These are phyloP conservation scores for Bathynomus jamesi DNA, from an alignment of 1,140 invertebrate genomes.

Conservation along the genomic window DNA sequence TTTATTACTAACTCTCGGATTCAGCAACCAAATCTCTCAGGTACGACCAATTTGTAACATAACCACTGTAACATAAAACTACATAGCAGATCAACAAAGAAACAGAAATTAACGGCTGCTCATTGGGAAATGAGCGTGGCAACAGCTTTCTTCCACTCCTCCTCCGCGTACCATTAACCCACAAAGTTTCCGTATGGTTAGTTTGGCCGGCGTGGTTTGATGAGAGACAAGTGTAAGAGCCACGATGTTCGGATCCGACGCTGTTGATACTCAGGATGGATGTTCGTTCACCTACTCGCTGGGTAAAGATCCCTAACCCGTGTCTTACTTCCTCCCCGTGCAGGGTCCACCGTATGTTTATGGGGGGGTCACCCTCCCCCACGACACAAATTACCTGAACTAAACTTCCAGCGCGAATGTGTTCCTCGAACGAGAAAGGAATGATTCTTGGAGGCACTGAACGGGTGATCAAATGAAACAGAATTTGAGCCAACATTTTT, in stretches of 20 bases:
- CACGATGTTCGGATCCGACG: conserved; percentile 52
- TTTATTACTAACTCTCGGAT: too few species aligned
- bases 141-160: too few species aligned
- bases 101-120: too few species aligned
- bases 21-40: too few species aligned
- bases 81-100: too few species aligned
- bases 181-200: conserved; percentile 32
- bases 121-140: too few species aligned
- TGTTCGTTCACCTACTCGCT: conserved; percentile 58
- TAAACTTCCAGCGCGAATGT: conserved; percentile 35
- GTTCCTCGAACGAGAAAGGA: conserved; percentile 35
- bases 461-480: background rate
- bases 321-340: conserved; percentile 48
- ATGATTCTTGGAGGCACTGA: conserved; percentile 37
- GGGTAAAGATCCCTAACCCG: conserved; percentile 35
- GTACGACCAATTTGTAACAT: too few species aligned
- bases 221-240: conserved; percentile 47
- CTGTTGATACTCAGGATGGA: conserved; percentile 67
- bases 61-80: too few species aligned
- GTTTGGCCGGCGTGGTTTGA: conserved; percentile 44
- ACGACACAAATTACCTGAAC: conserved; percentile 62
- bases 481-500: background rate
- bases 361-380: conserved; percentile 70
- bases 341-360: conserved; percentile 69
- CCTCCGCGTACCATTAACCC: conserved; percentile 37